Base-by-base conservation (phyloP, 2,797 vertebrate species). In the Acestrorhynchus altus region DNA sequence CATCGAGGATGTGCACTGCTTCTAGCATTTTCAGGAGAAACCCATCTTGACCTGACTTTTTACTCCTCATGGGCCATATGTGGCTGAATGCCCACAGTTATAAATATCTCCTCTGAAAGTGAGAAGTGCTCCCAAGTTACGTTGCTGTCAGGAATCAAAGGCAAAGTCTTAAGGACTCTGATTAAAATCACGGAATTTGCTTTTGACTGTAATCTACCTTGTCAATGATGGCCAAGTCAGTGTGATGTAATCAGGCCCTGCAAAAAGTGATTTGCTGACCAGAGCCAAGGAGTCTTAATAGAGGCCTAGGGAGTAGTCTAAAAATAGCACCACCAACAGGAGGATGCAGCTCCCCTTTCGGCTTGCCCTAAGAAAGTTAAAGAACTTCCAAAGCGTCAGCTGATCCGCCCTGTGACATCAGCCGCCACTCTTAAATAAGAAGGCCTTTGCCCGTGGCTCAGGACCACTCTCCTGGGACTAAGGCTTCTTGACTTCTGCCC, bases 311-410 rank as follows among this genome's bases (percentile, higher is more conserved):
- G 86, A 79, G 81, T 51, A 73, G 75, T 88, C 96, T 95, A 97
- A 95, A 97, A 96, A 96, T 98, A 98, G 87, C 91, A 88, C 88
- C 88, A 87, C 77, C 76, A 85, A 87, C 84, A 86, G 82, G 88
- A 88, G 87, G 76, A 35, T 85, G 13, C 80, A 64, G 91, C 93
- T 91, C 90, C 89, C 90, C 92, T 94, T 90, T 93, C 92, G 89
- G 92, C 91, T 95, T 98, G 96, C 96, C 97, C 97, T 97, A 98
- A 99, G 97, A 98, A 98, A 98, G 98, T 90, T 96, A 96, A 95
- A 96, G 94, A 96, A 93, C 94, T 92, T 92, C 82, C 90, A 86
- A 59, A 80, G 85, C 90, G 95, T 96, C 93, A 97, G 85, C 88
- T 69, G 95, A 96, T 94, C 93, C 87, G 69, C 75, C 86, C 76